Evolutionary conservation across 2,888 invertebrate species (phyloP), one percentile per base, ranked within the genome.

Genomic region (Hypsopygia costalis): DNA sequence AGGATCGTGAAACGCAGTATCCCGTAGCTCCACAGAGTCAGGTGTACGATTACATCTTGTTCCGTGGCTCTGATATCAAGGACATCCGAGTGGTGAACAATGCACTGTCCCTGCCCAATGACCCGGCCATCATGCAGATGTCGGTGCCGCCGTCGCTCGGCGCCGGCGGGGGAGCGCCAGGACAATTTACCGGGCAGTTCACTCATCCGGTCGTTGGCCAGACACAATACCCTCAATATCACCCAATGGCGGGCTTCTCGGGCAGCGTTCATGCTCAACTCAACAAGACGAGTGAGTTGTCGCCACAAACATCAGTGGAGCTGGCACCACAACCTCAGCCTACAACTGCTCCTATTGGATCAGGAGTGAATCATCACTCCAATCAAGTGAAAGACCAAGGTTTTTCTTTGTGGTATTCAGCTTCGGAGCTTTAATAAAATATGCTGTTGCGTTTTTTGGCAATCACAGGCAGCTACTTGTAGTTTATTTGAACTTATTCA

Each of bases 11-110:
- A 64, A 96, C 98, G 3, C 96, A 97, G 71, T 96, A 95, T 74
- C 97, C 97, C 47, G 98, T 99, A 41, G 96, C 98, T 38, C 97
- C 98, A 11, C 95, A 98, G 80, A 97, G 97, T 87, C 98, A 99
- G 83, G 95, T 99, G 40, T 99, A 98, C 81, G 99, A 99, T 77
- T 99, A 98, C 86, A 99, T 99, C 69, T 92, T 99, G 60, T 99
- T 99, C 89, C 93, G 98, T 57, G 99, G 99, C 34, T 94, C 97
- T 53, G 99, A 99, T 81, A 99, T 99, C 71, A 99, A 99, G 90
- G 99, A 99, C 81, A 97, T 99, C 69, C 93, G 98, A 78, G 98
- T 99, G 36, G 95, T 99, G 46, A 97, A 95, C 83, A 95, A 94
- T 90, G 94, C 93, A 39, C 92, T 94, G 52, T 93, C 95, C 38